These are phyloP conservation scores for Heliocidaris erythrogramma DNA, from an alignment of 35 echinoderm and acorn worm genomes.

Conservation along the genomic window DNA sequence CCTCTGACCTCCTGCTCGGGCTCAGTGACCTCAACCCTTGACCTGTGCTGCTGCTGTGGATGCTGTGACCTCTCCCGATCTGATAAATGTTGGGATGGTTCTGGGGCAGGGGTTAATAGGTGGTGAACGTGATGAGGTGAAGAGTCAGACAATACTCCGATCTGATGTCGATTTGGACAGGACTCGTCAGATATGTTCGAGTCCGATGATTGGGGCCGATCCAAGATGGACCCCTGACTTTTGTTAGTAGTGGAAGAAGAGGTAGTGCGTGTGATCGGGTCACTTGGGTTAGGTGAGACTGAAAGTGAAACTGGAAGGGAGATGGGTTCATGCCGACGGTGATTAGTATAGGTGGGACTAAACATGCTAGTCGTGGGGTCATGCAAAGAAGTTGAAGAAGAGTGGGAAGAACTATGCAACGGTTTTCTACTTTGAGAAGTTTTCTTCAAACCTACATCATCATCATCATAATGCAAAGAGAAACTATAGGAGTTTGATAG, in stretches of 20 bases:
- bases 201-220: not conserved
- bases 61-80: constrained; percentile 43
- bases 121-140: constrained; percentile 49
- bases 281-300: constrained; percentile 23
- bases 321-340: not conserved
- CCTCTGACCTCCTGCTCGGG: constrained; percentile 25
- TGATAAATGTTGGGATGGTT: constrained; percentile 56
- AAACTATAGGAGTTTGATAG: not conserved
- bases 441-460: not conserved
- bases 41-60: constrained; percentile 29
- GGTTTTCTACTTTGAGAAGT: not conserved
- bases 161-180: not conserved
- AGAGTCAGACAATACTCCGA: not conserved
- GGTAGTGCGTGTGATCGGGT: not conserved
- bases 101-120: constrained; percentile 54
- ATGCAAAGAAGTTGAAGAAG: not conserved
- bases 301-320: constrained; percentile 33
- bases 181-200: not conserved
- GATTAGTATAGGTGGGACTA: not conserved
- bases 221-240: not conserved
- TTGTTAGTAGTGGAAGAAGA: constrained; percentile 20
- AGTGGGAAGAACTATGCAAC: not conserved
- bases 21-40: constrained; percentile 63
- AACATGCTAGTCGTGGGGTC: not conserved
- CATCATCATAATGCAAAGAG: constrained; percentile 24